Conservation (phyloP, 1,140 invertebrate species). For the Pogonomyrmex barbatus region DNA sequence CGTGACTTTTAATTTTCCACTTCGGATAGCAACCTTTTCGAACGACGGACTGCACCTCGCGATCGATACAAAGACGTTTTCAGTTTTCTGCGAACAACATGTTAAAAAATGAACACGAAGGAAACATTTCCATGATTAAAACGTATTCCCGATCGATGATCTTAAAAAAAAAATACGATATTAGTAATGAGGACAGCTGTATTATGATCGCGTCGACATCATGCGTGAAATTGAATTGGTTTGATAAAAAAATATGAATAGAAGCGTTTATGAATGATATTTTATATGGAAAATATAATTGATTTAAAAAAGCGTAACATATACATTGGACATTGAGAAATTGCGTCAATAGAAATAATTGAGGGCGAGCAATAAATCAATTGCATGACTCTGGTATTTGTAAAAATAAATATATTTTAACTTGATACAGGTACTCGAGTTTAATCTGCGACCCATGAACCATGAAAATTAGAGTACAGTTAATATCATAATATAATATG, state of each 20-base stretch:
- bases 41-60: constrained; percentile 1
- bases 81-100: not conserved
- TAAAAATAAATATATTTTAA: constrained; percentile 32
- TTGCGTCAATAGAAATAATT: constrained; percentile 45
- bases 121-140: constrained; percentile 15
- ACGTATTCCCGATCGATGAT: not conserved
- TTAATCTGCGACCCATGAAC: not conserved
- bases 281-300: constrained; percentile 40
- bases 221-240: constrained; percentile 16
- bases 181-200: not conserved
- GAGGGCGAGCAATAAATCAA: constrained; percentile 43
- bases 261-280: constrained; percentile 15
- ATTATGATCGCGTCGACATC: not conserved
- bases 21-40: constrained; percentile 35
- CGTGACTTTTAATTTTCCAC: constrained; percentile 63
- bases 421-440: not conserved
- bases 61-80: constrained; percentile 41
- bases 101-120: not conserved
- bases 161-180: not conserved
- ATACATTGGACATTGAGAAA: constrained; percentile 40
- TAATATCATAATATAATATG: not conserved
- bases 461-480: not conserved
- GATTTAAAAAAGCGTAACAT: constrained; percentile 2
- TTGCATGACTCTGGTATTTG: constrained; percentile 20
- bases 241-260: constrained; percentile 36